phyloP scores from a whole-genome alignment of 2,888 invertebrate species.

The Apodemia duryi region DNA sequence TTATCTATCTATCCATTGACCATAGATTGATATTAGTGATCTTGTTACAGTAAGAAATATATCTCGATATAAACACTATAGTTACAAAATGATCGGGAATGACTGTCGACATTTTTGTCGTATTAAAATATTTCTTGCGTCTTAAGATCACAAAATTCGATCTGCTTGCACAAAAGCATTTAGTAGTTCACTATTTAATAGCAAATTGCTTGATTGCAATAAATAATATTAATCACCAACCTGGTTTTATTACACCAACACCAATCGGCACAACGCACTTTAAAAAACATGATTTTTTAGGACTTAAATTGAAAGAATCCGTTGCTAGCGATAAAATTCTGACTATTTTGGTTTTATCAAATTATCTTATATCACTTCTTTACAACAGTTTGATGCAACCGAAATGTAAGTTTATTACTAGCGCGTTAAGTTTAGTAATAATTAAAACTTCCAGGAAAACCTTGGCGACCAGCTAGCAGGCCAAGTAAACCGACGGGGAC shows the following conservation, averaged over 20 bases:
- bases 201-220: conserved; percentile 66
- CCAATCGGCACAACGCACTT: conserved; percentile 64
- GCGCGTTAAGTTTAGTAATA: conserved; percentile 58
- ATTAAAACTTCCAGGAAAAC: conserved; percentile 74
- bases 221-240: conserved; percentile 70
- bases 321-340: no score
- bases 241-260: conserved; percentile 78
- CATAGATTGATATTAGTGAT: conserved; percentile 64
- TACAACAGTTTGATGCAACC: no score
- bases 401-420: neutral
- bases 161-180: conserved; percentile 13
- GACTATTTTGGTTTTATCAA: no score
- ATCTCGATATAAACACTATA: neutral
- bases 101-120: neutral
- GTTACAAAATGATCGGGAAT: neutral
- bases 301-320: no score
- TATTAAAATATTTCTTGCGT: neutral
- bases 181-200: conserved; percentile 18
- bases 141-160: conserved; percentile 58
- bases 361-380: no score
- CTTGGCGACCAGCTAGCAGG: conserved; percentile 62
- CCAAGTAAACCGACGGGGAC: conserved; percentile 71
- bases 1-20: conserved; percentile 26
- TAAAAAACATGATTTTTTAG: conserved; percentile 27
- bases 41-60: conserved; percentile 42